Evolutionary conservation across 92 coral and sea anemone species (phyloP).

Genomic region (Muricea muricata): DNA sequence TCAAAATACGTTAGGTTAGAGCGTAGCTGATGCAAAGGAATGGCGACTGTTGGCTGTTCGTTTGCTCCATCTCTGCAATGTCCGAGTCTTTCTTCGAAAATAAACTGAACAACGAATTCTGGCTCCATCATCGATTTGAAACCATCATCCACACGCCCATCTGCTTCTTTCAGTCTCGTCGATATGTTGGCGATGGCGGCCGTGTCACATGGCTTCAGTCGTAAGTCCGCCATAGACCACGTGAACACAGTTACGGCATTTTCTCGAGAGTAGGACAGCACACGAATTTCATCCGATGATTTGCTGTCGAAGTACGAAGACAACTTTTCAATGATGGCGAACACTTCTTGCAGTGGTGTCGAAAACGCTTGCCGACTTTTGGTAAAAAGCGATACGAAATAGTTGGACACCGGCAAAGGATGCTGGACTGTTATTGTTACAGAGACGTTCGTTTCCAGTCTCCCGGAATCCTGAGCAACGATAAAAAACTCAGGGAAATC

Average conservation of each 20-base stretch:
- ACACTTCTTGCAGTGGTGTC: not conserved
- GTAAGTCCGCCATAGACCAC: slow-evolving; percentile 35
- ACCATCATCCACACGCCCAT: slow-evolving; percentile 17
- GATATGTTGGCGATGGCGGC: slow-evolving; percentile 28
- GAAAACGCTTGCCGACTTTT: not conserved
- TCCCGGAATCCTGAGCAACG: slow-evolving; percentile 49
- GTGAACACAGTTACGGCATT: slow-evolving; percentile 22
- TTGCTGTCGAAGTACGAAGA: slow-evolving; percentile 37
- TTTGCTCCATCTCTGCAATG: slow-evolving; percentile 38
- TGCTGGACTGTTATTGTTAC: slow-evolving; percentile 8
- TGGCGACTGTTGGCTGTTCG: slow-evolving; percentile 24
- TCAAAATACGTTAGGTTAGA: slow-evolving; percentile 6
- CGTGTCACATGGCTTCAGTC: slow-evolving; percentile 32
- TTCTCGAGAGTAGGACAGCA: slow-evolving; percentile 31
- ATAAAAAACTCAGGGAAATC: not conserved
- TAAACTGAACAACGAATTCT: slow-evolving; percentile 24
- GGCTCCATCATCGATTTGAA: slow-evolving; percentile 32
- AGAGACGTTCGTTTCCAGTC: not conserved
- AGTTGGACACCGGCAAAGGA: slow-evolving; percentile 30
- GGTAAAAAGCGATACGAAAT: slow-evolving; percentile 2
- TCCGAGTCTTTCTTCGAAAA: slow-evolving; percentile 7
- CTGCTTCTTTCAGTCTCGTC: slow-evolving; percentile 12
- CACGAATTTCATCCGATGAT: slow-evolving; percentile 16
- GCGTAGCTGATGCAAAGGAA: slow-evolving; percentile 12
- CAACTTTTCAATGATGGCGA: slow-evolving; percentile 30